Evolutionary conservation across 2,888 invertebrate genomes (phyloP).

Genomic region (Drepana falcataria): DNA sequence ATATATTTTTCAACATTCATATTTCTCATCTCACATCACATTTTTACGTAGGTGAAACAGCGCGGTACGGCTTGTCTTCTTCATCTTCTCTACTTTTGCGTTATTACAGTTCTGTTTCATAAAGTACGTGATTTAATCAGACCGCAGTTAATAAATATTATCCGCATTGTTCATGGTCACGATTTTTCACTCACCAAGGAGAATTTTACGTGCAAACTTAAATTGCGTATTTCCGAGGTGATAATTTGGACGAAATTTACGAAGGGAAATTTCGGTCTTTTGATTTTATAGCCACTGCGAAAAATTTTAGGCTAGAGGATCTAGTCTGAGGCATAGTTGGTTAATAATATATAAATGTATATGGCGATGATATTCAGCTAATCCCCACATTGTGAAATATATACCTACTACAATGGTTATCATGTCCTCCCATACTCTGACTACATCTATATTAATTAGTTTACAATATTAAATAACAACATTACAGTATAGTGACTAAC

Average conservation of each 20-base stretch:
- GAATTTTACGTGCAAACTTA: slow-evolving; percentile 66
- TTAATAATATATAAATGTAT: too few relatives aligned
- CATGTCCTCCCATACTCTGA: too few relatives aligned
- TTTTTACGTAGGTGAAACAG: neutral
- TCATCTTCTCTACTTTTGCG: neutral
- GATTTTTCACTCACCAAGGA: slow-evolving; percentile 49
- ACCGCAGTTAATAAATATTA: slow-evolving; percentile 45
- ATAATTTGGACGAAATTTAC: slow-evolving; percentile 42
- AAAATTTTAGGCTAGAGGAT: neutral
- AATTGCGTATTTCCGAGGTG: slow-evolving; percentile 57
- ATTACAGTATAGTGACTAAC: slow-evolving; percentile 12
- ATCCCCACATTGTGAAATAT: too few relatives aligned
- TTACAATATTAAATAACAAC: neutral
- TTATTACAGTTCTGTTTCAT: neutral
- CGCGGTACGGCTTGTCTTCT: neutral
- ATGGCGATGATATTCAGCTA: too few relatives aligned
- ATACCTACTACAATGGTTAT: too few relatives aligned
- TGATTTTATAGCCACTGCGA: neutral
- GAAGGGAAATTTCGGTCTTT: slow-evolving; percentile 9
- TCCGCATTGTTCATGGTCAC: slow-evolving; percentile 35
- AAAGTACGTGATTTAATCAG: slow-evolving; percentile 53
- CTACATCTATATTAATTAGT: too few relatives aligned
- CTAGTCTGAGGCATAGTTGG: too few relatives aligned
- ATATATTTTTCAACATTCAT: too few relatives aligned
- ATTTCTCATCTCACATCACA: too few relatives aligned